Base-by-base conservation (phyloP, 2,113 vertebrate species). In the Gambusia holbrooki region DNA sequence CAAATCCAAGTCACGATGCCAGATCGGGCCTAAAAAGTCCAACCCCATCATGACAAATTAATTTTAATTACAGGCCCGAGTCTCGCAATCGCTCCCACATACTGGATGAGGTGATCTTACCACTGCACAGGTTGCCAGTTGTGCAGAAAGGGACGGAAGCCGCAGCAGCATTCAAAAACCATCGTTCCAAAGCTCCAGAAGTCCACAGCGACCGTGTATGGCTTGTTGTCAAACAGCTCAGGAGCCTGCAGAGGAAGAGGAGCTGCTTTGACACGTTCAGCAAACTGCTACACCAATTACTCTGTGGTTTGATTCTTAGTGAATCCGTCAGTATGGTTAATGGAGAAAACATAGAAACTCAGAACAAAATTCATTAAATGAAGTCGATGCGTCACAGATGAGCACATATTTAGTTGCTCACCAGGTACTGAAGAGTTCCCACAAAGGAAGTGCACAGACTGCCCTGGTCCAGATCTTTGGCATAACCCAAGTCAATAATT, bases 151-250 rank as follows among this genome's bases (percentile, higher is more conserved):
- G 98, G 98, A 65, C 98, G 95, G 87, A 97, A 99, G 74, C 98
- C 98, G 62, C 96, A 97, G 77, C 96, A 97, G 92, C 98, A 97
- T 83, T 99, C 98, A 82, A 99, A 99, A 27, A 99, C 89, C 96
- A 99, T 97, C 0, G 98, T 99, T 40, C 97, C 98, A 72, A 99
- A 98, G 90, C 98, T 99, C 98, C 98, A 99, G 74, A 97, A 99
- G 92, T 99, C 98, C 72, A 99, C 98, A 19, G 97, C 97, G 27
- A 96, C 96, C 0, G 96, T 97, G 87, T 99, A 99, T 0, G 97
- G 94, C 74, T 98, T 97, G 77, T 97, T 98, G 89, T 99, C 98
- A 94, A 99, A 99, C 62, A 99, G 95, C 79, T 99, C 98, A 11
- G 98, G 98, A 10, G 98, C 98, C 98, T 99, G 88, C 19, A 64